Evolutionary conservation across 2,113 vertebrate genomes (phyloP).

Genomic region (Mastomys coucha): DNA sequence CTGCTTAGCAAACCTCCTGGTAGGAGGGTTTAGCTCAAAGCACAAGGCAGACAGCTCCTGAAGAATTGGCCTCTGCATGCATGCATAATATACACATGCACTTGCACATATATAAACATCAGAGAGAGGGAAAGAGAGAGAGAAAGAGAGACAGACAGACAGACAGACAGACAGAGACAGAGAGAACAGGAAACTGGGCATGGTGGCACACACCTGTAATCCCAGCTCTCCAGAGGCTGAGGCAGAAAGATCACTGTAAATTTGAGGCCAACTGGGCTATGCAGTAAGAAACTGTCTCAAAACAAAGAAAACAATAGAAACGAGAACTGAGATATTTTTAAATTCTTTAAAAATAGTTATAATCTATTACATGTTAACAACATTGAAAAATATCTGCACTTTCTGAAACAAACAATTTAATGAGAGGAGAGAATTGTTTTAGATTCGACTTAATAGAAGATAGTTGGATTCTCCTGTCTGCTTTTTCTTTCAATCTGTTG

Average conservation of each 20-base stretch:
- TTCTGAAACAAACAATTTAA: not conserved
- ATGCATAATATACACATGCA: not conserved
- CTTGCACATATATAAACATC: not conserved
- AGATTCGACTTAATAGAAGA: slow-evolving; percentile 4
- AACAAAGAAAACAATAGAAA: not conserved
- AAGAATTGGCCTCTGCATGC: not conserved
- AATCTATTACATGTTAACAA: not conserved
- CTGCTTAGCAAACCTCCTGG: not conserved
- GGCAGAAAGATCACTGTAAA: not conserved
- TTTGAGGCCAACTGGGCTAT: no score
- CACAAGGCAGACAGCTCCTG: not conserved
- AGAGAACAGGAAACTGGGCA: not conserved
- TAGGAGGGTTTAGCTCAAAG: not conserved
- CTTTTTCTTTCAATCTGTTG: not conserved
- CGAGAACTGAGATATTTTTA: slow-evolving; percentile 4
- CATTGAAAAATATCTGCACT: slow-evolving; percentile 42
- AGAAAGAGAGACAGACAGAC: no score
- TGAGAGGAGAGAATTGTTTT: not conserved
- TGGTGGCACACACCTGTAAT: not conserved
- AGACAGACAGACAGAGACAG: not conserved
- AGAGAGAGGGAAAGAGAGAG: no score
- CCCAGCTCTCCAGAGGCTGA: not conserved
- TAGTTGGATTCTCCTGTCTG: not conserved
- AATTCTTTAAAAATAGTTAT: slow-evolving; percentile 44
- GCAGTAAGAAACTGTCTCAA: not conserved